Base-by-base conservation (phyloP, 1,140 invertebrate genomes). In the Aphis gossypii region DNA sequence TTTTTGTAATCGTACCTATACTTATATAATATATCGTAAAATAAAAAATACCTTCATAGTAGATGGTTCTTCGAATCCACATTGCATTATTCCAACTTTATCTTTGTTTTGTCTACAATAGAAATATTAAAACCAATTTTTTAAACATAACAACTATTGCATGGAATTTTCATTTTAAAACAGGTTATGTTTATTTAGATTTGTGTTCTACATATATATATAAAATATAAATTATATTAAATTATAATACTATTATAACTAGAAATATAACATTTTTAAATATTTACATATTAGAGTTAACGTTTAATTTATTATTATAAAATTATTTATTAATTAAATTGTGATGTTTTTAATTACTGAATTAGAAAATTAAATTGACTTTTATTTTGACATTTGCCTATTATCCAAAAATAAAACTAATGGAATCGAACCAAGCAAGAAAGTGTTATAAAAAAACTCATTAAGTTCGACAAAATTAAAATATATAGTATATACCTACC, bases 51-150 rank as follows among this genome's bases (percentile, higher is more conserved):
- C 90, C 76, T 92, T 83, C 21, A 92, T 83, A 25, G 68, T 35
- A 25, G 90, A 51, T 7, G 46, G 68, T 92, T 92, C 60, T 25
- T 48, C 60, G 9, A 48, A 38, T 35, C n/a, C 20, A 51, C 68
- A 48, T 14, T 92, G 90, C 90, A 92, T 92, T 38, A 76, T 91
- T 91, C n/a, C 44, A 9, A 91, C 14, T 76, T 46, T 91, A 9
- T 91, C 30, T 92, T 51, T 7, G 5, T n/a, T n/a, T 23, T 51
- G 46, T 41, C 68, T 92, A 48, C 25, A 9, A 54, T 38, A 51
- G 35, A 51, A 51, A 88, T 18, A 51, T 38, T 54, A 48, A 88
- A 84, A 41, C 4, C 30, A n/a, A n/a, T 76, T 76, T 76, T 7
- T 3, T 76, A n/a, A n/a, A 76, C n/a, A n/a, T n/a, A 83, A 83